Base-by-base conservation (phyloP, 2,113 vertebrate species). In the Callocephalon fimbriatum region DNA sequence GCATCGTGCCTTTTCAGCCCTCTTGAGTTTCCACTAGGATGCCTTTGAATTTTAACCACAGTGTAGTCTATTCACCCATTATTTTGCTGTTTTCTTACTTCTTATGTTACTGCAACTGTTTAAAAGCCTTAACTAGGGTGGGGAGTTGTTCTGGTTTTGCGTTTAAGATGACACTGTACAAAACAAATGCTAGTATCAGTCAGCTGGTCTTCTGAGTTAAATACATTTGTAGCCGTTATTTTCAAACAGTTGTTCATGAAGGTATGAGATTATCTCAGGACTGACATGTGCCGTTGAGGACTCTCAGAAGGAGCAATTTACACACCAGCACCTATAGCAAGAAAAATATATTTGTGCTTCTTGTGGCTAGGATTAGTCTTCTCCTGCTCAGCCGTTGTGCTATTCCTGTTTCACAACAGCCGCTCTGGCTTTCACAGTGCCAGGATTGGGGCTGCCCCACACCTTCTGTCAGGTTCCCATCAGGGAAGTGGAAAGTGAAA, bases 41-140 rank as follows among this genome's bases (percentile, higher is more conserved):
- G 53, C 68, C 25, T 85, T 75, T 70, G 44, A 72, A 44, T 90
- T 88, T 95, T 67, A 76, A 62, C 8, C 13, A 77, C 4, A 5
- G 3, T 67, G n/a, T 38, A 51, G 45, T 53, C 44, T 90, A 26
- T 65, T 83, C 4, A 53, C 23, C 20, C n/a, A 51, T 54, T 67
- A 22, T 91, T 86, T 81, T 89, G 23, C 31, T 67, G 4, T 31
- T 86, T 93, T 78, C 40, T 83, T 78, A 44, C 15, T 51, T 67
- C 25, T 45, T 78, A 37, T 5, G 15, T 47, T 72, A 44, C 40
- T 73, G 4, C 26, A 83, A 26, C 9, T 72, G 4, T 70, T 95
- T 53, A 27, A 82, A 90, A 87, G n/a, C n/a, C 44, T 8, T 79
- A 9, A 23, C 51, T 50, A 16, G 8, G 4, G 2, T 58, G 56